Conservation (phyloP, 2,797 vertebrate genomes). For the Sebastes oblongus region DNA sequence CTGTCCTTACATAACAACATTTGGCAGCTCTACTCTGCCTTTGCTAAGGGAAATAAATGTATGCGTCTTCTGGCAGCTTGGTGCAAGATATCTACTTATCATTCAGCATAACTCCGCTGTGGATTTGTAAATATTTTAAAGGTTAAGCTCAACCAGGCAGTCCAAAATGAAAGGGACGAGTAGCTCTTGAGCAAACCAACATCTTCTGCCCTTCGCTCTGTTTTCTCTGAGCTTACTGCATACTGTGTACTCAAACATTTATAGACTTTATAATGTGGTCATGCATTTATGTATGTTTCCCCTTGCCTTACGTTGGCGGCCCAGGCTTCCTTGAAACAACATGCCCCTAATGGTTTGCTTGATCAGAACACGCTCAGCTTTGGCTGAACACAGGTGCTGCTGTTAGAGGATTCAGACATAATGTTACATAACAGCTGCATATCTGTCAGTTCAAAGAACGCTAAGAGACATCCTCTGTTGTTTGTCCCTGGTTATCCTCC, state of each 20-base stretch:
- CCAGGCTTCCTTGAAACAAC: slow-evolving; percentile 9
- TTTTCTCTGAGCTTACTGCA: slow-evolving; percentile 36
- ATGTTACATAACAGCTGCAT: slow-evolving; percentile 36
- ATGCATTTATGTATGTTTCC: slow-evolving; percentile 69
- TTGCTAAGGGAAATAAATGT: neutral
- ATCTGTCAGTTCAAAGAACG: slow-evolving; percentile 35
- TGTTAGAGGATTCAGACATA: slow-evolving; percentile 19
- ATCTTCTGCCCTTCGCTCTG: slow-evolving; percentile 12
- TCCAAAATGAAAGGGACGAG: slow-evolving; percentile 28
- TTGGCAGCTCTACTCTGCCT: neutral
- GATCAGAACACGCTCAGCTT: slow-evolving; percentile 38
- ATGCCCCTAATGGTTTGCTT: slow-evolving; percentile 25
- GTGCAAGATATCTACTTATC: slow-evolving; percentile 38
- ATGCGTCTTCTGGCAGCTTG: slow-evolving; percentile 6
- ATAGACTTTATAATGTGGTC: slow-evolving; percentile 61
- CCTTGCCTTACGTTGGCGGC: neutral
- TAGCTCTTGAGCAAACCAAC: slow-evolving; percentile 23
- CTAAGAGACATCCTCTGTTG: neutral
- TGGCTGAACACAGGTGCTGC: slow-evolving; percentile 54
- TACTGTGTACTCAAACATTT: slow-evolving; percentile 67
- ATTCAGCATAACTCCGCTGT: slow-evolving; percentile 38
- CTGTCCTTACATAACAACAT: neutral
- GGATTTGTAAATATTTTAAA: slow-evolving; percentile 71
- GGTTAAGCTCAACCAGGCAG: slow-evolving; percentile 38
- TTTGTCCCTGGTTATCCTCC: slow-evolving; percentile 4